These are phyloP conservation scores for Drosophila subobscura DNA, from an alignment of 1,140 invertebrate genomes.

Conservation along the genomic window DNA sequence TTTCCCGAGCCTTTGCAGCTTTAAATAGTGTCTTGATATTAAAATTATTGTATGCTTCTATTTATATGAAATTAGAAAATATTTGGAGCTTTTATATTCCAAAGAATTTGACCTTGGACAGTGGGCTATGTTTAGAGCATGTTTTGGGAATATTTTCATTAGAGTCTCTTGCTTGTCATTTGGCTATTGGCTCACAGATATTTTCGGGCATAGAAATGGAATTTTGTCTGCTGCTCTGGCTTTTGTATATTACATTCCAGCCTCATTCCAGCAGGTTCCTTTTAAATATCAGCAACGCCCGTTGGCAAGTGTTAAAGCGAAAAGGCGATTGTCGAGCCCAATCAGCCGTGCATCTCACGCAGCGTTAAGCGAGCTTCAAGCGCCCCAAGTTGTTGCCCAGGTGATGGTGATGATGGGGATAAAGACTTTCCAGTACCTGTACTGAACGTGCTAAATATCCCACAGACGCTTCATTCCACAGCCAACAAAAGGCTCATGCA, in stretches of 20 bases:
- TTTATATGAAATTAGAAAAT: no score
- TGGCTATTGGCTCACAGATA: neutral
- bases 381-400: slow-evolving; percentile 41
- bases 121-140: no score
- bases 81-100: no score
- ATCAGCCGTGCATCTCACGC: slow-evolving; percentile 42
- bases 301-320: slow-evolving; percentile 9
- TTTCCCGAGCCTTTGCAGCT: no score
- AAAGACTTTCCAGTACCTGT: slow-evolving; percentile 3
- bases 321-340: slow-evolving; percentile 17
- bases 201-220: slow-evolving; percentile 10
- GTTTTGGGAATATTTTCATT: no score
- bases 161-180: no score
- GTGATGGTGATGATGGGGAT: slow-evolving; percentile 34
- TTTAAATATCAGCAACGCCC: neutral
- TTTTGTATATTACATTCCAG: slow-evolving; percentile 24
- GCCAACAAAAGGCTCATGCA: slow-evolving; percentile 45
- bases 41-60: no score
- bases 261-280: neutral
- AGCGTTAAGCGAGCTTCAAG: slow-evolving; percentile 15
- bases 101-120: no score
- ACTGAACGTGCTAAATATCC: slow-evolving; percentile 29
- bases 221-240: slow-evolving; percentile 1
- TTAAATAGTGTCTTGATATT: no score
- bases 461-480: slow-evolving; percentile 16